Conservation (phyloP, 2,888 invertebrate genomes). For the Ormyrus pomaceus region DNA sequence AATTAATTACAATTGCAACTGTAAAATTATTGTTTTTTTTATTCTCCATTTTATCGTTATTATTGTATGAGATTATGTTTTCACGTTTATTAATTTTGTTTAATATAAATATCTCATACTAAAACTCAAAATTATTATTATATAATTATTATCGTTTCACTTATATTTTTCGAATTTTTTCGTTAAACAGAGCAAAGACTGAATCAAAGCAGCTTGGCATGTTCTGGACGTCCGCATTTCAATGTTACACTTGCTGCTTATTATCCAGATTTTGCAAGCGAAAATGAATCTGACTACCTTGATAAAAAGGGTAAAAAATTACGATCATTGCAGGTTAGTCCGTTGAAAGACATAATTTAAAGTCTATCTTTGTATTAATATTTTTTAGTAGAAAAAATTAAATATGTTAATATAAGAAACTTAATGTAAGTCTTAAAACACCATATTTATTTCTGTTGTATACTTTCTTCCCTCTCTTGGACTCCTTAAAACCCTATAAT, state of each 20-base stretch:
- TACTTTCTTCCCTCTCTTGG: too few relatives aligned
- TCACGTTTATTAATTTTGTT: background rate
- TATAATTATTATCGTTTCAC: too few relatives aligned
- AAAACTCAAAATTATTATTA: background rate
- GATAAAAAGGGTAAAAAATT: constrained; percentile 75
- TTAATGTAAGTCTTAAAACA: background rate
- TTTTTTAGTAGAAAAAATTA: background rate
- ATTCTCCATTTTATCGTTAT: too few relatives aligned
- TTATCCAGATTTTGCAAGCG: constrained; percentile 76
- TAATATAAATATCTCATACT: background rate
- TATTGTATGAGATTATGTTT: too few relatives aligned
- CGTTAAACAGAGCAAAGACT: background rate
- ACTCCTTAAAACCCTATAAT: too few relatives aligned
- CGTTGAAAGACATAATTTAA: background rate
- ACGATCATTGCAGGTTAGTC: constrained; percentile 75
- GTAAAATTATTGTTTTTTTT: too few relatives aligned
- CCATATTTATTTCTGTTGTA: too few relatives aligned
- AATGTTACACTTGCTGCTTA: constrained; percentile 77
- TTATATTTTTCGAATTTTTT: background rate
- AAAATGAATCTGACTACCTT: constrained; percentile 73
- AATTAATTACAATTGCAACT: too few relatives aligned
- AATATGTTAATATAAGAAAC: background rate
- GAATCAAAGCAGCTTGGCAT: constrained; percentile 64
- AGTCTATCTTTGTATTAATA: background rate
- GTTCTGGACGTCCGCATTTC: constrained; percentile 72